These are phyloP conservation scores for Panthera leo DNA, from an alignment of 2,113 vertebrate species.

Conservation along the genomic window DNA sequence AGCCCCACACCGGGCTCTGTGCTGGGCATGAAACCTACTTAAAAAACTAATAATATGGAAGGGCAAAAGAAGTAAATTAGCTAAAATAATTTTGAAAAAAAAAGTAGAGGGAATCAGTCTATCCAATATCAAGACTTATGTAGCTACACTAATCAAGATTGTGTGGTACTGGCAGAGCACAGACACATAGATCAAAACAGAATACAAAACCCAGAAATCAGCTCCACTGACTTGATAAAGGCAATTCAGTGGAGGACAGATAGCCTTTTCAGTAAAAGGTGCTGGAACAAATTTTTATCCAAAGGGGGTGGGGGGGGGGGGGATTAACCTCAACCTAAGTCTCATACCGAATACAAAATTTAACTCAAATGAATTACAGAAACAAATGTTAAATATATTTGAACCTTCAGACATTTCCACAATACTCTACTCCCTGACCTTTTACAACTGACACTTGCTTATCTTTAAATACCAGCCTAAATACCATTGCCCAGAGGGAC, in stretches of 20 bases:
- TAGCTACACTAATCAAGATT: neutral
- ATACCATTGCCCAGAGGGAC: neutral
- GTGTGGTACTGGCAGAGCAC: neutral
- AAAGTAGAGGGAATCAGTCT: neutral
- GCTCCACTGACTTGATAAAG: neutral
- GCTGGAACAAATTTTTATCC: neutral
- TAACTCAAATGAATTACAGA: neutral
- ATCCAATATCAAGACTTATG: neutral
- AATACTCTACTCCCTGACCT: neutral
- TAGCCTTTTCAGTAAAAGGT: neutral
- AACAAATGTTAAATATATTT: neutral
- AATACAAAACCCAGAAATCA: neutral
- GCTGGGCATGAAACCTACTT: no score
- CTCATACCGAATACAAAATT: neutral
- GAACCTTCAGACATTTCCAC: neutral
- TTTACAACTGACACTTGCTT: neutral
- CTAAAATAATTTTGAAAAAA: conserved; percentile 20
- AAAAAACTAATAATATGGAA: neutral
- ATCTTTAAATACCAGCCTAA: neutral
- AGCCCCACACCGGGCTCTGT: no score
- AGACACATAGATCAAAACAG: neutral
- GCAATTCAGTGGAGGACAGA: neutral
- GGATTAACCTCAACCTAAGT: neutral
- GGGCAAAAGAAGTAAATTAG: neutral
- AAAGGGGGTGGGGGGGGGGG: neutral